A percentile compares a stretch with the other conserved stretches of the same genome.
phyloP scores from a whole-genome alignment of 2,888 invertebrate species.

The Trichopria drosophilae region DNA sequence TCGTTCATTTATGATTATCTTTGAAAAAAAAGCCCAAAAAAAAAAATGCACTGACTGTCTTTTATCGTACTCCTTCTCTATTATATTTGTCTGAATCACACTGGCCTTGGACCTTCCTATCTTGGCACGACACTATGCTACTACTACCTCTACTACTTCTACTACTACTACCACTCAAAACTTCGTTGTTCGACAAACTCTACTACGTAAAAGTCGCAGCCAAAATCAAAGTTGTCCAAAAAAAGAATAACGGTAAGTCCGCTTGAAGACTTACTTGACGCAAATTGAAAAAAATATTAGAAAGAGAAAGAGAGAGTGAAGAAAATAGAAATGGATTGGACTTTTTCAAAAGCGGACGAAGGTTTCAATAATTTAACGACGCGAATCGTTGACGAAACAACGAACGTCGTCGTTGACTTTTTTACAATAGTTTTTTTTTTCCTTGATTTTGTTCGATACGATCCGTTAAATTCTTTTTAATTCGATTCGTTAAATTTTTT shows the following conservation, averaged over 20 bases:
- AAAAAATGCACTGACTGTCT: constrained; percentile 56
- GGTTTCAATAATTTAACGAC: too few relatives aligned
- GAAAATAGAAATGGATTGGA: background rate
- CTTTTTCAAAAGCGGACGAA: background rate
- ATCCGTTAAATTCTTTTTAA: too few relatives aligned
- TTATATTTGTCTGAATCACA: constrained; percentile 59
- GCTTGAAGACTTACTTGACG: constrained; percentile 57
- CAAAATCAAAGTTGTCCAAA: constrained; percentile 59
- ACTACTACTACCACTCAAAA: constrained; percentile 57
- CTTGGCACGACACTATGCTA: constrained; percentile 59
- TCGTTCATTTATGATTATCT: too few relatives aligned
- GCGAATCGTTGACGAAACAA: too few relatives aligned
- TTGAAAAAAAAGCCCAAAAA: constrained; percentile 26
- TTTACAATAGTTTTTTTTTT: too few relatives aligned
- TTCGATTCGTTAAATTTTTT: background rate
- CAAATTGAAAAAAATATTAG: constrained; percentile 39
- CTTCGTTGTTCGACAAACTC: constrained; percentile 57
- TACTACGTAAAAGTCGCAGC: constrained; percentile 59
- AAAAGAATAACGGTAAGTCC: constrained; percentile 61
- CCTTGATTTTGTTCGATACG: too few relatives aligned
- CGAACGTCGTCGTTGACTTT: too few relatives aligned
- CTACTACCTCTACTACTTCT: constrained; percentile 49
- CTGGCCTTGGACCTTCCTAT: constrained; percentile 59
- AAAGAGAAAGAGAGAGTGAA: constrained; percentile 28
- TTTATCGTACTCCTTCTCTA: constrained; percentile 59